A percentile compares a stretch with the other conserved stretches of the same genome.
These are phyloP conservation scores for Tineola bisselliella DNA, from an alignment of 2,888 invertebrate species.

Conservation along the genomic window DNA sequence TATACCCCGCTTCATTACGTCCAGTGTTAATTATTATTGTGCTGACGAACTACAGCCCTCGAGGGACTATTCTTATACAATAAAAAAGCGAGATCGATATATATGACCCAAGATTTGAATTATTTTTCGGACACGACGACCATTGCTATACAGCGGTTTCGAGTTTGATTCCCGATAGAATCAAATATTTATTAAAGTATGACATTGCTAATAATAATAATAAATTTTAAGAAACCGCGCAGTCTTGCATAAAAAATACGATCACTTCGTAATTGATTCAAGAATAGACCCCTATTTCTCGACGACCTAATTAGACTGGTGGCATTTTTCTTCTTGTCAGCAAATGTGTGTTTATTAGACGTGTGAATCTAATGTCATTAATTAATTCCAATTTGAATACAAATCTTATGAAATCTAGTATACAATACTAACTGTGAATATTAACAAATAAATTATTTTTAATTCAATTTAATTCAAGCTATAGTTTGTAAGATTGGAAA, in stretches of 20 bases:
- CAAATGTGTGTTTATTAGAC: conserved; percentile 40
- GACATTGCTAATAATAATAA: no score
- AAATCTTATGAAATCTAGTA: no score
- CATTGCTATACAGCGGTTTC: no score
- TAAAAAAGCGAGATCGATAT: background rate
- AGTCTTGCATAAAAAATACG: background rate
- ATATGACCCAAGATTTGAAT: background rate
- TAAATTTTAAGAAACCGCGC: no score
- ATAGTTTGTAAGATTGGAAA: no score
- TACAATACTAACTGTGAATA: no score
- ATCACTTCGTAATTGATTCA: background rate
- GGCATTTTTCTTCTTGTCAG: conserved; percentile 51
- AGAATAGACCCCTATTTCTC: conserved; percentile 43
- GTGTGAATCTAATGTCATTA: conserved; percentile 25
- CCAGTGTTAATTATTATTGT: conserved; percentile 66
- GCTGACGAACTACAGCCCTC: conserved; percentile 41
- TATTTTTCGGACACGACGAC: no score
- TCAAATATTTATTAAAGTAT: no score
- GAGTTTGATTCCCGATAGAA: no score
- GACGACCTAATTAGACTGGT: conserved; percentile 63
- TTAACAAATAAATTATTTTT: no score
- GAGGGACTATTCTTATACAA: background rate
- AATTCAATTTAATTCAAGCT: no score
- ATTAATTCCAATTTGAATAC: no score
- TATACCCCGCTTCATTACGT: conserved; percentile 63